These are phyloP conservation scores for Urophycis tenuis DNA, from an alignment of 2,797 vertebrate genomes.

Conservation along the genomic window DNA sequence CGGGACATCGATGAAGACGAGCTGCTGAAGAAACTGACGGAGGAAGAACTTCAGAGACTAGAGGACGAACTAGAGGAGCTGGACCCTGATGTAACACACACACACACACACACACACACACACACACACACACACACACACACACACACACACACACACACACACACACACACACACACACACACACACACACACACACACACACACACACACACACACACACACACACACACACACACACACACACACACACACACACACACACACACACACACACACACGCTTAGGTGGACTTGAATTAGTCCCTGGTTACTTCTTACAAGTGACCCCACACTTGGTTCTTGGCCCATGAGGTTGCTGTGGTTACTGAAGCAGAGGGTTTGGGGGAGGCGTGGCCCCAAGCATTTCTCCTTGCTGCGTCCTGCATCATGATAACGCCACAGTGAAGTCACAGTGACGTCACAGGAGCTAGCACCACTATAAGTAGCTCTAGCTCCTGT, in stretches of 20 bases:
- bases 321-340: background rate
- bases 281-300: background rate
- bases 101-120: constrained; percentile 5
- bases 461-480: too few relatives aligned
- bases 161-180: background rate
- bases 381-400: background rate
- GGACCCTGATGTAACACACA: constrained; percentile 87
- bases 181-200: too few relatives aligned
- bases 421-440: background rate
- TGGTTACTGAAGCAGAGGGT: background rate
- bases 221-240: background rate
- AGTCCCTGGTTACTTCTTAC: background rate
- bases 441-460: background rate
- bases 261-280: background rate
- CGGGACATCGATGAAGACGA: constrained; percentile 93
- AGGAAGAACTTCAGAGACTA: constrained; percentile 86
- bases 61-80: constrained; percentile 93
- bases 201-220: background rate
- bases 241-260: background rate
- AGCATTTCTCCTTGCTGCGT: background rate
- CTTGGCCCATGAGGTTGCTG: background rate
- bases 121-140: background rate
- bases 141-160: background rate
- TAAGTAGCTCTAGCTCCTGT: constrained; percentile 45
- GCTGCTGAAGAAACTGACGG: constrained; percentile 87